Evolutionary conservation across 1,140 invertebrate genomes (phyloP).

Genomic region (Musca vetustissima): DNA sequence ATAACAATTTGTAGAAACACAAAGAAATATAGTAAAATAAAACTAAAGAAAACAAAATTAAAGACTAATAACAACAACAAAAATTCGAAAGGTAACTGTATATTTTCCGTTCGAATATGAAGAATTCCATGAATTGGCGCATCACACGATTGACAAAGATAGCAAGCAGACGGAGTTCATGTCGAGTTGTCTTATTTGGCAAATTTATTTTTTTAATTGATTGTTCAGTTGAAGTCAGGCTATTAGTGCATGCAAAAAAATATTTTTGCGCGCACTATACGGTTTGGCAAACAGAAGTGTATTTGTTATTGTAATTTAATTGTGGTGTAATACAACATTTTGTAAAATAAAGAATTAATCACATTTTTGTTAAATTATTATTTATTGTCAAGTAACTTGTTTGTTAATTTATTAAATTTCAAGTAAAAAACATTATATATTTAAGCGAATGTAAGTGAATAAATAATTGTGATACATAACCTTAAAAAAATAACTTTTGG

Average conservation of each 20-base stretch:
- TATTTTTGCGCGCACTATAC: neutral
- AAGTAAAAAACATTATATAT: neutral
- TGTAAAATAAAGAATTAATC: neutral
- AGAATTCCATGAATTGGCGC: too few species aligned
- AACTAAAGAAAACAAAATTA: too few species aligned
- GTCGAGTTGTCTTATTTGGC: too few species aligned
- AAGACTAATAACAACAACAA: too few species aligned
- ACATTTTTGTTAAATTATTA: neutral
- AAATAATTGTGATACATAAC: neutral
- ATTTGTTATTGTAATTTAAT: neutral
- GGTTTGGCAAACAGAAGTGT: neutral
- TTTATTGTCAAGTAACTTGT: neutral
- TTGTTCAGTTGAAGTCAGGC: conserved; percentile 12
- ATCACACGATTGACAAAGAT: too few species aligned
- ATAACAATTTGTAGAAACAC: too few species aligned
- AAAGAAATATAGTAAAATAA: too few species aligned
- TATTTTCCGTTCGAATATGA: too few species aligned
- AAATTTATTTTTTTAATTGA: too few species aligned
- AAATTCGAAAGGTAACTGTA: too few species aligned
- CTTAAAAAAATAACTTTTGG: neutral
- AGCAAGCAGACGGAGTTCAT: too few species aligned
- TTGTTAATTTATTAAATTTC: neutral
- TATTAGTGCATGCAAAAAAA: conserved; percentile 5
- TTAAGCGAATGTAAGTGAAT: neutral
- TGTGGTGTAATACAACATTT: neutral